Percentiles rank a stretch among this genome's conserved stretches.
Evolutionary conservation across 2,888 invertebrate species (phyloP).

Genomic region (Gastracanthus pulcherrimus): DNA sequence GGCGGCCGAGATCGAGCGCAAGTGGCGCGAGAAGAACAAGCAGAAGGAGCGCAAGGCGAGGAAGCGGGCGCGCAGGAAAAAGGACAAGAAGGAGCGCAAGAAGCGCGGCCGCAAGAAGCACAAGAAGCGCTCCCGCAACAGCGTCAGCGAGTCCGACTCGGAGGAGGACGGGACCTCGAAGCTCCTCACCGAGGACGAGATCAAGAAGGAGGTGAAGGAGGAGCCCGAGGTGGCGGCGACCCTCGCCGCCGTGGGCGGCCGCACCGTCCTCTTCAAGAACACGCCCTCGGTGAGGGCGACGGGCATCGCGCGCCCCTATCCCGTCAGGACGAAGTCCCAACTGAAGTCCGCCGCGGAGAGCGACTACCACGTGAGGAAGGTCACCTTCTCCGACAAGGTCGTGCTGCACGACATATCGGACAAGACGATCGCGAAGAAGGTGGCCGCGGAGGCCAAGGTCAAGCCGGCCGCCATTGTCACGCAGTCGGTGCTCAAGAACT

Average conservation of each 20-base stretch:
- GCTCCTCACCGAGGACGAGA: slow-evolving; percentile 67
- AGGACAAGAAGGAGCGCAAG: slow-evolving; percentile 61
- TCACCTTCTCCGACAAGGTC: slow-evolving; percentile 56
- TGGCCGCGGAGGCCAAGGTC: slow-evolving; percentile 23
- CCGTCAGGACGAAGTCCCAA: slow-evolving; percentile 67
- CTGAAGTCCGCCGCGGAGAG: slow-evolving; percentile 67
- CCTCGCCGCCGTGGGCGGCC: slow-evolving; percentile 49
- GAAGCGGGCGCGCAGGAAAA: slow-evolving; percentile 62
- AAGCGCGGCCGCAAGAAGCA: slow-evolving; percentile 55
- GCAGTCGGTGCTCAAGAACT: slow-evolving; percentile 40
- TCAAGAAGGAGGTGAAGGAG: slow-evolving; percentile 65
- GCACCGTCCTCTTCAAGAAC: slow-evolving; percentile 50
- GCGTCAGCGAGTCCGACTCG: slow-evolving; percentile 50
- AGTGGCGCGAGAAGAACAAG: slow-evolving; percentile 67
- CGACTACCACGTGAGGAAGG: slow-evolving; percentile 51
- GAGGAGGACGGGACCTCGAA: slow-evolving; percentile 39
- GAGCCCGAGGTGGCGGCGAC: slow-evolving; percentile 58
- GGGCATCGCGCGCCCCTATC: slow-evolving; percentile 38
- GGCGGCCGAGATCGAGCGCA: slow-evolving; percentile 72
- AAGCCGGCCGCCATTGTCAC: slow-evolving; percentile 5
- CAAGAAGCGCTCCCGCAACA: slow-evolving; percentile 52
- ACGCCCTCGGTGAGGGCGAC: slow-evolving; percentile 15
- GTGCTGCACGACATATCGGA: slow-evolving; percentile 54
- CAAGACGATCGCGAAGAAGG: slow-evolving; percentile 18
- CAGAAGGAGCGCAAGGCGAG: slow-evolving; percentile 65